phyloP scores from a whole-genome alignment of 2,797 vertebrate species.

The Premnoplex brunnescens region DNA sequence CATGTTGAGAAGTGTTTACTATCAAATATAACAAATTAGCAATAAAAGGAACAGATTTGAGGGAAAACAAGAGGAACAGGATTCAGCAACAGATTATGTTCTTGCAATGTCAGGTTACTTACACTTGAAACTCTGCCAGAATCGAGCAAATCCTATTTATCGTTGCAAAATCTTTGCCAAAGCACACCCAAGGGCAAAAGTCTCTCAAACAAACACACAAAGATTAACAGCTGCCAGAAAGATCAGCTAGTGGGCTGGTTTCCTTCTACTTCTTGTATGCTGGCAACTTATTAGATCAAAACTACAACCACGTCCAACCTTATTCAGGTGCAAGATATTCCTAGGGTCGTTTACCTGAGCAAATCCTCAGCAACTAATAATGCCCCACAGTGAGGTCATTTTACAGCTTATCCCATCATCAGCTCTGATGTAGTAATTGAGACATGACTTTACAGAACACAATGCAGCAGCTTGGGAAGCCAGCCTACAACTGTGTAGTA shows the following conservation, averaged over 20 bases:
- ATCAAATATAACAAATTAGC: slow-evolving; percentile 12
- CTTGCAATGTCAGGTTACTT: neutral
- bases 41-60: neutral
- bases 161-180: slow-evolving; percentile 43
- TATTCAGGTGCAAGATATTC: neutral
- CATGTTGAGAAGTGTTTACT: slow-evolving; percentile 21
- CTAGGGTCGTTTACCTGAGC: neutral
- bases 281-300: neutral
- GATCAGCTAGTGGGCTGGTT: neutral
- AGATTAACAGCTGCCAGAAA: slow-evolving; percentile 37
- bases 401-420: neutral
- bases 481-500: neutral
- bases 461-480: neutral
- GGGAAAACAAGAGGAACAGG: slow-evolving; percentile 17
- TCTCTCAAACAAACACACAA: slow-evolving; percentile 17
- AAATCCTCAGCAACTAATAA: neutral
- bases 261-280: neutral
- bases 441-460: neutral
- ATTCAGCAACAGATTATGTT: slow-evolving; percentile 21
- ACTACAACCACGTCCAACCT: neutral
- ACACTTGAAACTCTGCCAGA: slow-evolving; percentile 41
- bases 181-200: slow-evolving; percentile 55
- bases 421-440: neutral
- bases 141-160: slow-evolving; percentile 38
- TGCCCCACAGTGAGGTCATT: neutral